phyloP scores from a whole-genome alignment of 23 tunicate species.

The Corella eumyota region DNA sequence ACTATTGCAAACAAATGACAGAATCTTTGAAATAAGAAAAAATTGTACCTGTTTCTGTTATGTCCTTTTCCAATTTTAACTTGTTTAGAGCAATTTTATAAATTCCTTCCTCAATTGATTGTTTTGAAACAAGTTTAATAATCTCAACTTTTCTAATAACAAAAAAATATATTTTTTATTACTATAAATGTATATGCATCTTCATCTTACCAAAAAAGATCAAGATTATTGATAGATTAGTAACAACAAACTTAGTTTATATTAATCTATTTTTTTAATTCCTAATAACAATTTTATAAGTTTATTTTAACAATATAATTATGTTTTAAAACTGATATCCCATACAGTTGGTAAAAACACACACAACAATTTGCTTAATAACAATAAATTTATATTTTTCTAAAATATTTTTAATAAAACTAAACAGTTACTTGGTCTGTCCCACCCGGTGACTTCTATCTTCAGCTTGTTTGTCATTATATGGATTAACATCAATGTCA shows the following conservation, averaged over 20 bases:
- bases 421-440: conserved; percentile 24
- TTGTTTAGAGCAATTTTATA: conserved; percentile 46
- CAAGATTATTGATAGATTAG: too few species aligned
- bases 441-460: conserved; percentile 75
- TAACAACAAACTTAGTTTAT: too few species aligned
- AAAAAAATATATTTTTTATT: not conserved
- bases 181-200: too few species aligned
- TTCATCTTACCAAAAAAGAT: not conserved
- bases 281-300: too few species aligned
- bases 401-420: not conserved
- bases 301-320: too few species aligned
- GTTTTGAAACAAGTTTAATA: conserved; percentile 28
- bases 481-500: conserved; percentile 96
- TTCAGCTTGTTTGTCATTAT: conserved; percentile 98
- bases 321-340: too few species aligned
- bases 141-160: conserved; percentile 35
- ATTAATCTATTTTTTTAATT: too few species aligned
- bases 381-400: not conserved
- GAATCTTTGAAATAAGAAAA: too few species aligned
- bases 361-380: not conserved
- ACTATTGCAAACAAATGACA: not conserved
- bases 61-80: conserved; percentile 51
- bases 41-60: conserved; percentile 37
- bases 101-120: conserved; percentile 79
- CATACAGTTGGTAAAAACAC: too few species aligned